A percentile compares a stretch with the other conserved stretches of the same genome.
phyloP scores from a whole-genome alignment of 2,797 vertebrate species.

The Buphagus erythrorhynchus region DNA sequence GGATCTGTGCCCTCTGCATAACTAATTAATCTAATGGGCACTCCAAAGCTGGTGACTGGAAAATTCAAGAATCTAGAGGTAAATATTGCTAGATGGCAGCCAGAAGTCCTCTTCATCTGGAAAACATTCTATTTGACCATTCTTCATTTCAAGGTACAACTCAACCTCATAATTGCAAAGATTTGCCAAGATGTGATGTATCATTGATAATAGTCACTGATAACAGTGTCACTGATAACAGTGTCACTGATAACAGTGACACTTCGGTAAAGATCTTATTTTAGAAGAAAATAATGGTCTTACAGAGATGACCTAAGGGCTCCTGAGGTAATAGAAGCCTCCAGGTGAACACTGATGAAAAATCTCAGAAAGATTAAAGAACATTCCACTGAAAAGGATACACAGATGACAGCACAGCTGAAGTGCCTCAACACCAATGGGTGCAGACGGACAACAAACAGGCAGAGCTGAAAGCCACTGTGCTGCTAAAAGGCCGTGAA shows the following conservation, averaged over 20 bases:
- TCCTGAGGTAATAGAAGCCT: background rate
- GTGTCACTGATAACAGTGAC: background rate
- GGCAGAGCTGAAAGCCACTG: background rate
- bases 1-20: background rate
- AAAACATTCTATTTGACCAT: background rate
- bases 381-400: background rate
- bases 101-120: background rate
- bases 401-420: background rate
- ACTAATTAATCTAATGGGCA: constrained; percentile 16
- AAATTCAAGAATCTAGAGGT: background rate
- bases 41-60: background rate
- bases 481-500: background rate
- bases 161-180: background rate
- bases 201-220: background rate
- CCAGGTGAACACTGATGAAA: background rate
- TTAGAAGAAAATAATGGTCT: background rate
- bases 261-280: background rate
- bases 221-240: too few species aligned
- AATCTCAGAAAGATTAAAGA: background rate
- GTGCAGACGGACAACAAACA: background rate
- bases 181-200: background rate
- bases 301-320: background rate
- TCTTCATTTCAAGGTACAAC: background rate
- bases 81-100: background rate
- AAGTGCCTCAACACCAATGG: too few species aligned